Evolutionary conservation across 1,140 invertebrate genomes (phyloP), one percentile per base, ranked within the genome.

Genomic region (Cydia pomonella): DNA sequence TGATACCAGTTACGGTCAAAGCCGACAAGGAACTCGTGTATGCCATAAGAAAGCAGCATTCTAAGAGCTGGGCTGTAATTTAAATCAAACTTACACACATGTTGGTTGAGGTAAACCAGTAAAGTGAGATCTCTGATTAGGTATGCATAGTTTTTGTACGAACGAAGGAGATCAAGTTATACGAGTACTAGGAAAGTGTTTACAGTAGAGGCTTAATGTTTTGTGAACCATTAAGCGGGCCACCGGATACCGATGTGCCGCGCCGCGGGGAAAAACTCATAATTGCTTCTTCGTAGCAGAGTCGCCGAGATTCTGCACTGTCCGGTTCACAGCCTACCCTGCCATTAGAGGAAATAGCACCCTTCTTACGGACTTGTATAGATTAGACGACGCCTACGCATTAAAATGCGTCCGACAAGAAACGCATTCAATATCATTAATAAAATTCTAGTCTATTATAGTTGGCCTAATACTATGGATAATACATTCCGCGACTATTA

Each of bases 231-330:
- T n/a, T 10, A 3, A 23, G 53, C 21, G 18, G 72, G 38, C 69
- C 79, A 77, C 79, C 82, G 83, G 82, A 84, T 82, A 80, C 77
- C 80, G 72, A 73, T 72, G 44, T 74, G 79, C 74, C 53, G 53
- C 53, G 53, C 53, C 79, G 53, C 29, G 53, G 79, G 79, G 78
- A 87, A 86, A 87, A 88, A 84, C 80, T 79, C 76, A 80, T 87
- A 87, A 86, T 87, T 84, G 87, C 79, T 90, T 88, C 87, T 82
- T 76, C 79, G 84, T 85, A 88, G 79, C 69, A 23, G 72, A 50
- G 76, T 63, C 76, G 73, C 71, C 41, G 77, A 76, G 75, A 77
- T 53, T 29, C 64, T 66, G 44, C 69, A 64, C 13, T 33, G 75
- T 72, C 75, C 75, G 47, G 41, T 75, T 71, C 74, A 63, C 64